Base-by-base conservation (phyloP, 2,113 vertebrate genomes). In the Gymnogyps californianus region DNA sequence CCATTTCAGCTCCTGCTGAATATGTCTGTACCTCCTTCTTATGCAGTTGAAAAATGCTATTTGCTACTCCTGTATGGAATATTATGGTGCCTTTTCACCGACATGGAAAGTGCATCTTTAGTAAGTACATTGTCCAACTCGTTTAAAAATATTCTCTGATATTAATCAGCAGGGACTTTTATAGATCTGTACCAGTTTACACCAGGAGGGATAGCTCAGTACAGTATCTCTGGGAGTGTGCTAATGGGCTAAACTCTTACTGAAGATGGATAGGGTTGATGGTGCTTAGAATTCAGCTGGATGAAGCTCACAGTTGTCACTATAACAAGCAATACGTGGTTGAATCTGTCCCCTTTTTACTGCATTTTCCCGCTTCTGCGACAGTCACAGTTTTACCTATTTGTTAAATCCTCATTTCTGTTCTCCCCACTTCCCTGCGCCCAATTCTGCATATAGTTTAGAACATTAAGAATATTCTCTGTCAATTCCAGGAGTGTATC, bases 251-350 rank as follows among this genome's bases (percentile, higher is more conserved):
- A 5, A 91, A 20, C 32, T 11, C 51, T 32, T 19, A 5, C 57
- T n/a, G 10, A 19, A 42, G 71, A 7, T 1, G 1, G 17, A 9
- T 31, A 66, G 78, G 40, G 31, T 8, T 71, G 57, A 7, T 32
- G 69, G 16, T 80, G 77, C 69, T 70, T 64, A 21, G 44, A 7
- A 26, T 38, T 16, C 38, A 76, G 52, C 59, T 52, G 67, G 47
- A n/a, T 65, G 75, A 2, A 61, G 62, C 88, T 86, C 59, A 2
- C 22, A 9, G 67, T 49, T 71, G 51, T 20, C 58, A 2, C 38
- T 51, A 0, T 1, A 3, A 11, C 12, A 62, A 64, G 76, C 32
- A 8, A 20, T 8, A 1, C 3, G 0, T 57, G 65, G 19, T 16
- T 65, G n/a, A 20, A 5, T 32, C 83, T 55, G n/a, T 84, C 8